A percentile compares a stretch with the other conserved stretches of the same genome.
These are phyloP conservation scores for Melanitta fusca DNA, from an alignment of 2,797 vertebrate genomes.

Conservation along the genomic window DNA sequence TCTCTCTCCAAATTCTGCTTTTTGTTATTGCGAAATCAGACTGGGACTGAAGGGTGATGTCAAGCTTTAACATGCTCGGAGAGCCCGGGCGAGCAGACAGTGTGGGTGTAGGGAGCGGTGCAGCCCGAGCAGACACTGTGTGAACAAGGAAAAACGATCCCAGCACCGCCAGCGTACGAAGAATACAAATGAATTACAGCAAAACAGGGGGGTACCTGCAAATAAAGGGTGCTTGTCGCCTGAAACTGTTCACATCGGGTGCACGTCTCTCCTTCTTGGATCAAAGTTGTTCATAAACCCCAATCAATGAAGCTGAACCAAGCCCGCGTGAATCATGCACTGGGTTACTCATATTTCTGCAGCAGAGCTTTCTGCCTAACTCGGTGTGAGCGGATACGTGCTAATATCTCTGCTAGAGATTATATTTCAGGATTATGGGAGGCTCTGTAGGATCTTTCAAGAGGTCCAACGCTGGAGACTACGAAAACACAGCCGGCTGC, in stretches of 20 bases:
- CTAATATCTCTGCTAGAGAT: background rate
- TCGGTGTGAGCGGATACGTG: background rate
- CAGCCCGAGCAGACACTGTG: background rate
- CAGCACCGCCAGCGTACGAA: rapidly evolving
- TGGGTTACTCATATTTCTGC: background rate
- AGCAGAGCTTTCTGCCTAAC: background rate
- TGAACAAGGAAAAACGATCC: background rate
- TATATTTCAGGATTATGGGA: background rate
- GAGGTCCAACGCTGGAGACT: background rate
- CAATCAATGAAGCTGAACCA: background rate
- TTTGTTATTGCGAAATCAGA: constrained; percentile 47
- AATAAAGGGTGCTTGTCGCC: background rate
- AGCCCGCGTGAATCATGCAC: rapidly evolving
- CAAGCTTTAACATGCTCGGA: constrained; percentile 50
- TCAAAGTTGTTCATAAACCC: background rate
- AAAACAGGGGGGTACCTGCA: background rate
- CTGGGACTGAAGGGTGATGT: constrained; percentile 48
- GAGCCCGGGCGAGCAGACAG: constrained; percentile 6
- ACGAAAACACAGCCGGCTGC: background rate
- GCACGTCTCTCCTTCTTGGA: background rate
- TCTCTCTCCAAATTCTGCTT: constrained; percentile 15
- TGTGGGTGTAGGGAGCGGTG: constrained; percentile 7
- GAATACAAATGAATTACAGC: background rate
- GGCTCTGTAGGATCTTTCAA: background rate
- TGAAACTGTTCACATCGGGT: background rate